A percentile compares a stretch with the other conserved stretches of the same genome.
Evolutionary conservation across 2,888 invertebrate species (phyloP).

Genomic region (Panopea generosa): DNA sequence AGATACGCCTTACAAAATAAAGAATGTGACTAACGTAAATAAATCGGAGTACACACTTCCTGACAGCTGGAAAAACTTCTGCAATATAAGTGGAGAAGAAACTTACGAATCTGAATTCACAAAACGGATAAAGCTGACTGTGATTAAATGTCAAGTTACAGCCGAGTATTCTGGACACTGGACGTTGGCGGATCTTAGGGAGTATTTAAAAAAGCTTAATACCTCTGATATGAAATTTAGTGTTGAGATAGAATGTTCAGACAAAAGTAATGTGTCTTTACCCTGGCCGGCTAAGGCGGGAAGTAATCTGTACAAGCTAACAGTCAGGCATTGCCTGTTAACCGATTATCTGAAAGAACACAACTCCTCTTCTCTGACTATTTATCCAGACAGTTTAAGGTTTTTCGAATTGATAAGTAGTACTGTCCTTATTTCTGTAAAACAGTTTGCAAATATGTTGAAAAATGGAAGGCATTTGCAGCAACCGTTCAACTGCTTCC

Average conservation of each 20-base stretch:
- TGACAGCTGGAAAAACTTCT: slow-evolving; percentile 46
- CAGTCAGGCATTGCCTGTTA: slow-evolving; percentile 52
- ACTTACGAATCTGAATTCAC: slow-evolving; percentile 51
- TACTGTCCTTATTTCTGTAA: slow-evolving; percentile 27
- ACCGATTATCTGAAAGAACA: slow-evolving; percentile 54
- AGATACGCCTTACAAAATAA: too few species aligned
- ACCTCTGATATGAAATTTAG: slow-evolving; percentile 21
- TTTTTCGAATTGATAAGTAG: slow-evolving; percentile 49
- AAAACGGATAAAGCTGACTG: slow-evolving; percentile 2
- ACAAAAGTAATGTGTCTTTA: slow-evolving; percentile 51
- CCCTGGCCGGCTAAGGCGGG: slow-evolving; percentile 64
- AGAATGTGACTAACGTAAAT: too few species aligned
- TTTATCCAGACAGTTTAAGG: slow-evolving; percentile 54
- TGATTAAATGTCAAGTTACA: slow-evolving; percentile 36
- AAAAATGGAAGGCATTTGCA: slow-evolving; percentile 35
- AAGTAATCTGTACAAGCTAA: slow-evolving; percentile 48
- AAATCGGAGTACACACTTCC: slow-evolving; percentile 24
- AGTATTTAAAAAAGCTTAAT: neutral
- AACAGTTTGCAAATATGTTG: slow-evolving; percentile 25
- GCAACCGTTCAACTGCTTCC: slow-evolving; percentile 61
- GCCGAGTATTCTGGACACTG: slow-evolving; percentile 28
- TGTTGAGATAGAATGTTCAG: slow-evolving; percentile 51
- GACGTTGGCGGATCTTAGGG: slow-evolving; percentile 37
- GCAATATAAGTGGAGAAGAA: slow-evolving; percentile 19
- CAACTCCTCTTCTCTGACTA: slow-evolving; percentile 19